These are phyloP conservation scores for Hippoglossus stenolepis DNA, from an alignment of 2,113 vertebrate genomes.

Conservation along the genomic window DNA sequence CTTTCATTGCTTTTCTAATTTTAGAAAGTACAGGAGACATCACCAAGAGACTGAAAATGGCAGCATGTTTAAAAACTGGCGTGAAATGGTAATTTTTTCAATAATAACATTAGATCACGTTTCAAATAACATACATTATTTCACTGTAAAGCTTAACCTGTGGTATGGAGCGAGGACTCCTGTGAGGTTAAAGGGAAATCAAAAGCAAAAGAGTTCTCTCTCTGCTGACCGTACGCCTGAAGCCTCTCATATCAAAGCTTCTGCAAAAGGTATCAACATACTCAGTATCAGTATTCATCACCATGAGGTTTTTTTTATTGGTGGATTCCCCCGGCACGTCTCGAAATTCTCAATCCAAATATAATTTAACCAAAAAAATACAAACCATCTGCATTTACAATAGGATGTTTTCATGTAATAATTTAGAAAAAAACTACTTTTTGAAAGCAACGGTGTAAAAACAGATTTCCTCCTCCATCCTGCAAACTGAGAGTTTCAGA, in stretches of 20 bases:
- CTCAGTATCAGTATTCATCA: neutral
- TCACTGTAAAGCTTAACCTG: neutral
- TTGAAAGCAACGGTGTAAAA: no score
- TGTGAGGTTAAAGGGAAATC: neutral
- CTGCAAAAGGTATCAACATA: conserved; percentile 2
- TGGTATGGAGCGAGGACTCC: neutral
- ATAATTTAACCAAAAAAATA: neutral
- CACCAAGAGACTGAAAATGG: no score
- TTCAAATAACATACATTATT: neutral
- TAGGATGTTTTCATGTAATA: neutral
- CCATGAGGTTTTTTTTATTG: neutral
- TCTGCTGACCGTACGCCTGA: neutral
- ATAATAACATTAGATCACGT: neutral
- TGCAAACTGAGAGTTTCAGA: no score
- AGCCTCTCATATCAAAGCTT: neutral
- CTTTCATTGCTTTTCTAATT: neutral
- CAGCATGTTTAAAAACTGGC: no score
- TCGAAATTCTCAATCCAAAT: neutral
- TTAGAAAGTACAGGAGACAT: neutral
- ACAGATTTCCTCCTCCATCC: no score
- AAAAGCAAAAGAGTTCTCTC: neutral
- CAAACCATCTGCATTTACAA: neutral
- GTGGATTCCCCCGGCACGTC: neutral
- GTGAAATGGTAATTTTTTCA: neutral
- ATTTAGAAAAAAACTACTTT: no score